These are phyloP conservation scores for Leptobrachium ailaonicum DNA, from an alignment of 2,113 vertebrate species.

Conservation along the genomic window DNA sequence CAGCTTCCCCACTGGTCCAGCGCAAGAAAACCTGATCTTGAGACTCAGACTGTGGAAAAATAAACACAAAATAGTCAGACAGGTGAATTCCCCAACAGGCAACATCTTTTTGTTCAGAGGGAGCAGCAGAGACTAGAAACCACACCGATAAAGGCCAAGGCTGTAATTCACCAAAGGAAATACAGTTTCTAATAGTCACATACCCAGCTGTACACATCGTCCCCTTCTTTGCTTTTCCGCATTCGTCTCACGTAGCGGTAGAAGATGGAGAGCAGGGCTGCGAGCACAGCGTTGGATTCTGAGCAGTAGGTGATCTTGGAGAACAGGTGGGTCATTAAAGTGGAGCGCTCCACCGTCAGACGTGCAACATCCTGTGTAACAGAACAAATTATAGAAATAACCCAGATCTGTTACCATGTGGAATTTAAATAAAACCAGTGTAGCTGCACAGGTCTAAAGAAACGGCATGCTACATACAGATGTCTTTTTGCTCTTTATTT, in stretches of 20 bases:
- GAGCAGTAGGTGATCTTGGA: conserved; percentile 82
- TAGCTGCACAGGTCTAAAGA: too few species aligned
- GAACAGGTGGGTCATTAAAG: conserved; percentile 96
- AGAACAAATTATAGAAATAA: not conserved
- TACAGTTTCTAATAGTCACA: conserved; percentile 36
- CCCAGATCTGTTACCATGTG: not conserved
- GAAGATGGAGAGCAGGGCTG: conserved; percentile 87
- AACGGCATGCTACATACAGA: too few species aligned
- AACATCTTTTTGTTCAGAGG: too few species aligned
- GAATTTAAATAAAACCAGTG: too few species aligned
- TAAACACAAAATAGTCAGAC: not conserved
- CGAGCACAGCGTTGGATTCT: conserved; percentile 84
- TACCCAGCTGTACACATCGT: conserved; percentile 98
- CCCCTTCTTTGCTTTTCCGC: conserved; percentile 95
- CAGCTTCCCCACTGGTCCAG: conserved; percentile 92
- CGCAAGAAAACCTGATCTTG: conserved; percentile 97
- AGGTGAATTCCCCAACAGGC: too few species aligned
- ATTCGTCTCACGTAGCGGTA: conserved; percentile 87
- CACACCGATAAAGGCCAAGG: too few species aligned
- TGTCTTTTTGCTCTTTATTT: too few species aligned
- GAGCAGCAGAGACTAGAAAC: too few species aligned
- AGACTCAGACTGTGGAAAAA: conserved; percentile 81
- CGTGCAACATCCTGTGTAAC: conserved; percentile 85
- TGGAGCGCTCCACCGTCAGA: conserved; percentile 95
- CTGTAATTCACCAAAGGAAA: too few species aligned